Conservation (phyloP, 2,113 vertebrate genomes). For the Vulpes ferrilata region DNA sequence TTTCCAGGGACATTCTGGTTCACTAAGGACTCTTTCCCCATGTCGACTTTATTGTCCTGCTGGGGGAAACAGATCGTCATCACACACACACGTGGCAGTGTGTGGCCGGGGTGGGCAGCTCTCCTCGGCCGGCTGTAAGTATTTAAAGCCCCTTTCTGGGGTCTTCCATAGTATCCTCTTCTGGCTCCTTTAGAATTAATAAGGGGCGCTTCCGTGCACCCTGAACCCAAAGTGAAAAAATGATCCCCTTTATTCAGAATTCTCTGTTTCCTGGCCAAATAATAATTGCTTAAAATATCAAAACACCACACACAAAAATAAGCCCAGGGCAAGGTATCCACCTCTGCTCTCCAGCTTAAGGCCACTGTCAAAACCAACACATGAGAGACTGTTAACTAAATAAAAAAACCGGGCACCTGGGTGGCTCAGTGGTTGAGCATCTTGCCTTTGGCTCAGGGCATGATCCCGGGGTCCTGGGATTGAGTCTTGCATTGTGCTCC, state of each 20-base stretch:
- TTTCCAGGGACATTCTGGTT: not conserved
- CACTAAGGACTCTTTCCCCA: not conserved
- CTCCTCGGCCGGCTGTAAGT: not conserved
- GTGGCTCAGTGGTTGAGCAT: too few relatives aligned
- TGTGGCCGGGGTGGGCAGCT: not conserved
- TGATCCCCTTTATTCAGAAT: not conserved
- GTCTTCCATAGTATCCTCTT: not conserved
- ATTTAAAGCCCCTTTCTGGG: accelerated
- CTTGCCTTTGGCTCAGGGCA: too few relatives aligned
- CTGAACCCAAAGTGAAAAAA: not conserved
- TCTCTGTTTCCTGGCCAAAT: not conserved
- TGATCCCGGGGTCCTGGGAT: too few relatives aligned
- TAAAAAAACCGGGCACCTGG: not conserved
- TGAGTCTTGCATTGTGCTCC: too few relatives aligned
- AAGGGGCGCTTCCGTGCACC: not conserved
- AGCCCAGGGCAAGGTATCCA: not conserved
- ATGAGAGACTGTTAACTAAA: not conserved
- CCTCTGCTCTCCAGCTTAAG: not conserved
- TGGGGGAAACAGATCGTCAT: accelerated
- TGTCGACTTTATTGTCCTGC: accelerated
- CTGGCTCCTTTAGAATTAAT: not conserved
- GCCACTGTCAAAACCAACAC: not conserved
- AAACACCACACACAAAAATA: not conserved
- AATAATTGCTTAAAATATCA: not conserved
- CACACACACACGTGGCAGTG: not conserved